A percentile compares a stretch with the other conserved stretches of the same genome.
phyloP scores from a whole-genome alignment of 2,888 invertebrate genomes.

The Drosophila vallismaia region DNA sequence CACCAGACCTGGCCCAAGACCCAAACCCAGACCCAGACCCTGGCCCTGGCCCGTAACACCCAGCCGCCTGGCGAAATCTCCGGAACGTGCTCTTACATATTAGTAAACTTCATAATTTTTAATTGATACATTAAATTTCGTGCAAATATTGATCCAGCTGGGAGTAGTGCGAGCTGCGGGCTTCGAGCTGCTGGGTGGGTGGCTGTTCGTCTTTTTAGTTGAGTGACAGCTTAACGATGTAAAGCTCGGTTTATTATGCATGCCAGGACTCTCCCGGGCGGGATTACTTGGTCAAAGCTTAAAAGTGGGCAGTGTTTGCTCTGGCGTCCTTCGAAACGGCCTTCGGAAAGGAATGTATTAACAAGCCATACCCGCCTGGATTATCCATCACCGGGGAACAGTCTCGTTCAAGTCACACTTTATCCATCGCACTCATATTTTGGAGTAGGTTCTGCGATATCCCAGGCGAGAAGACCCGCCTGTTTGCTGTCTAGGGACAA shows the following conservation, averaged over 20 bases:
- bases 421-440: slow-evolving; percentile 26
- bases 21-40: neutral
- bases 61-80: slow-evolving; percentile 16
- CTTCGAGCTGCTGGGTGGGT: neutral
- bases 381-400: slow-evolving; percentile 1
- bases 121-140: slow-evolving; percentile 84
- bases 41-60: neutral
- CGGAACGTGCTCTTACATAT: slow-evolving; percentile 83
- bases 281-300: slow-evolving; percentile 38
- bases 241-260: slow-evolving; percentile 77
- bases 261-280: slow-evolving; percentile 43
- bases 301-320: slow-evolving; percentile 37
- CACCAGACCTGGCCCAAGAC: slow-evolving; percentile 13
- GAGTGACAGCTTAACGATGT: slow-evolving; percentile 77
- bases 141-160: slow-evolving; percentile 71
- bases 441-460: slow-evolving; percentile 21
- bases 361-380: slow-evolving; percentile 22
- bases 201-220: slow-evolving; percentile 32
- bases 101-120: slow-evolving; percentile 84
- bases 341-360: slow-evolving; percentile 36
- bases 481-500: slow-evolving; percentile 55
- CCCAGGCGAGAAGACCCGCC: slow-evolving; percentile 10
- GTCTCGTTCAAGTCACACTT: neutral
- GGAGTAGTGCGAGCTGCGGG: slow-evolving; percentile 29
- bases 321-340: neutral